Conservation (phyloP, 1,140 invertebrate species). For the Heliconius hewitsoni region DNA sequence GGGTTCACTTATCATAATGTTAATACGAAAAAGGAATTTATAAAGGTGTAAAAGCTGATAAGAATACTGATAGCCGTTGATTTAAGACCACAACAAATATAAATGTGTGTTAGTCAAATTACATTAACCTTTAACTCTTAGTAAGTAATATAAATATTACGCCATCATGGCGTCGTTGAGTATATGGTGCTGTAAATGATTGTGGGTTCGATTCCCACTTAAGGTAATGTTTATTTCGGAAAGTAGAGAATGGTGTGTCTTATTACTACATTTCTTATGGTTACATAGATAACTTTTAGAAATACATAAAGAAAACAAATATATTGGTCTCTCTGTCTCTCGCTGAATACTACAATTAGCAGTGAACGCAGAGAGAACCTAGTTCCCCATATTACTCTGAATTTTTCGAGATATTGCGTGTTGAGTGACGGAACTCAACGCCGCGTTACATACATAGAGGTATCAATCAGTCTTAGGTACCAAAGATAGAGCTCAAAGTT, state of each 20-base stretch:
- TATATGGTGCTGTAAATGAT: background rate
- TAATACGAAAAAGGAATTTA: slow-evolving; percentile 40
- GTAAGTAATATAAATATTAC: background rate
- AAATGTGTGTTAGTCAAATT: slow-evolving; percentile 34
- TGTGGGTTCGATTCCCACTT: background rate
- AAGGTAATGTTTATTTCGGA: background rate
- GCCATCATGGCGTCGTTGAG: background rate
- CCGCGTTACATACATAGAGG: no score
- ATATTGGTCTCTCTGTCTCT: no score
- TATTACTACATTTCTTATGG: no score
- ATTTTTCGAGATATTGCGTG: no score
- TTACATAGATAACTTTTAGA: no score
- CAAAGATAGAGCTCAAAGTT: background rate
- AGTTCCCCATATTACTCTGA: no score
- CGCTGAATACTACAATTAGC: no score
- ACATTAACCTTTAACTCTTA: slow-evolving; percentile 7
- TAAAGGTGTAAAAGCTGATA: slow-evolving; percentile 46
- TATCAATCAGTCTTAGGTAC: background rate
- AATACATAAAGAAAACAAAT: no score
- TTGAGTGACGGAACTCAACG: no score
- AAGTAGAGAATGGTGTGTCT: background rate
- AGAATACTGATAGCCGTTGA: slow-evolving; percentile 38
- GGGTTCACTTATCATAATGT: slow-evolving; percentile 33
- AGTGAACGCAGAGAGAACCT: no score
- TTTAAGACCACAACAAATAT: slow-evolving; percentile 47